Conservation (phyloP, 2,113 vertebrate species). For the Rousettus leschenaultii region DNA sequence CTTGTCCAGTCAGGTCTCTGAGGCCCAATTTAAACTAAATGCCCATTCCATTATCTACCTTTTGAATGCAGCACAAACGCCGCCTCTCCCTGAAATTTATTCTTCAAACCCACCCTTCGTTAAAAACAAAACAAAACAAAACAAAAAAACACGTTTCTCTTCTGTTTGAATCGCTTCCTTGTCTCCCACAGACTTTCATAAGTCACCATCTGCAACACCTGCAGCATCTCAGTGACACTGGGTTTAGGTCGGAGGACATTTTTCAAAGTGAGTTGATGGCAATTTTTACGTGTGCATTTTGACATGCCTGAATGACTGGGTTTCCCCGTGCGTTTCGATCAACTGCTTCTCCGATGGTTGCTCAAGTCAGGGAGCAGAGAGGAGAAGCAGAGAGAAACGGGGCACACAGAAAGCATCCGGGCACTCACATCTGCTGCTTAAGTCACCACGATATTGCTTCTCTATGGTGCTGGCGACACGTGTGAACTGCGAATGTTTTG, state of each 20-base stretch:
- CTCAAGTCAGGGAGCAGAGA: neutral
- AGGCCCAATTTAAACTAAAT: neutral
- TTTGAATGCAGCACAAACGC: neutral
- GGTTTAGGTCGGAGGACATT: neutral
- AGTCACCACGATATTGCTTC: too few species aligned
- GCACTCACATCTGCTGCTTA: neutral
- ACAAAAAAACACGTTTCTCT: neutral
- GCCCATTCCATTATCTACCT: neutral
- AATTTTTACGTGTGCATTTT: neutral
- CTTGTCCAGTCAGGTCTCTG: neutral
- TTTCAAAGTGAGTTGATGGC: neutral
- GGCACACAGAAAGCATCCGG: rapidly evolving
- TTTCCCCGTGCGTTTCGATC: neutral
- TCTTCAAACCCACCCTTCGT: neutral
- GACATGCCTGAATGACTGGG: neutral
- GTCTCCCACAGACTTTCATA: neutral
- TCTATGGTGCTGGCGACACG: rapidly evolving
- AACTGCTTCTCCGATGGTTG: neutral
- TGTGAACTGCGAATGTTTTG: neutral
- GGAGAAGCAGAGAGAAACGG: neutral
- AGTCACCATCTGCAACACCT: neutral
- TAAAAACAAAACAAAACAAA: too few species aligned
- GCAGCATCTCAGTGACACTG: neutral
- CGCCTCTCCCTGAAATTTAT: neutral
- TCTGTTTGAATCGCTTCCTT: neutral